Evolutionary conservation across 1,140 invertebrate species (phyloP), one percentile per base, ranked within the genome.

Genomic region (Drosophila guanche): DNA sequence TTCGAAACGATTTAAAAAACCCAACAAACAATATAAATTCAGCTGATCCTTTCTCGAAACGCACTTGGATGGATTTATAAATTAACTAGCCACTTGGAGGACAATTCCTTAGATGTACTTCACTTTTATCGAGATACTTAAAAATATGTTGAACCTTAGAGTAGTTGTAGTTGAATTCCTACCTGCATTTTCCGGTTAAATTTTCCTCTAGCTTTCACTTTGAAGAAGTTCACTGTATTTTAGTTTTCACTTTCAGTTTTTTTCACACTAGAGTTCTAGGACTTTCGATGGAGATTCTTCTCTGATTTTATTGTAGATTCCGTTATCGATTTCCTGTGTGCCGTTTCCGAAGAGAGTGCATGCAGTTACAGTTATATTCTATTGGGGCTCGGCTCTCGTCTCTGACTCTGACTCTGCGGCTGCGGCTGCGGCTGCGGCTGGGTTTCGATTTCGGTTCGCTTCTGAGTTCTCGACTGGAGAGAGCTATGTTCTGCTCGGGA

Each of bases 401-500:
- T 43, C 20, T 59, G 20, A 23, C 20, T 20, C 16, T 20, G 16
- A 20, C 16, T 20, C 16, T 20, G 16, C 16, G n/a, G n/a, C 14
- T 42, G 14, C 20, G 46, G 56, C 10, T 37, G 40, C 46, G 16
- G 25, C 37, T 3, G 8, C 12, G 27, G 48, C 20, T 41, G n/a
- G 10, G 25, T 16, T 50, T 46, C 33, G 25, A 27, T 54, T 41
- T 76, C 51, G 33, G 54, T 46, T 69, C 58, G 45, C 43, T 46
- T 46, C 10, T 46, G 20, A 22, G 57, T 37, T 37, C 33, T 37
- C 33, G 33, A 10, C 33, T 37, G 33, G 33, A 10, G 33, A 37
- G 58, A 65, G 79, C 57, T 67, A 46, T 51, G 65, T 73, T 65
- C 62, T 57, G 57, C 66, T 63, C 63, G 75, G 74, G 79, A 83